A percentile compares a stretch with the other conserved stretches of the same genome.
These are phyloP conservation scores for Neopelma chrysocephalum DNA, from an alignment of 2,797 vertebrate genomes.

Conservation along the genomic window DNA sequence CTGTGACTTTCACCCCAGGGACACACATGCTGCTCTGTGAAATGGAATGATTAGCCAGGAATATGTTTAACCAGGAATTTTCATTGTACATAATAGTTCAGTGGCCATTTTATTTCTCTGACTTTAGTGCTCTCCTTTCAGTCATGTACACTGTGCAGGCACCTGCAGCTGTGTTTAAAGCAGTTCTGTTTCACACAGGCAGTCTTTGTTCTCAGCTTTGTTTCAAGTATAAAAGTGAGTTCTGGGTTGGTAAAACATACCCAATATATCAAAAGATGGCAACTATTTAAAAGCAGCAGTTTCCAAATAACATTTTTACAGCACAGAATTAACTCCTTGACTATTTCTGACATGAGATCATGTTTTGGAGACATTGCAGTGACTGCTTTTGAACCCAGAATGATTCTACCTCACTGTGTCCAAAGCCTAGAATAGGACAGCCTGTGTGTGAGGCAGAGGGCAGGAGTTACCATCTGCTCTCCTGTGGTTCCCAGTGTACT, in stretches of 20 bases:
- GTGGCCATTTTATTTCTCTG: background rate
- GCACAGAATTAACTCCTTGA: background rate
- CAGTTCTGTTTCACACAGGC: background rate
- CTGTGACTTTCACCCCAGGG: background rate
- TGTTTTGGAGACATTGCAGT: background rate
- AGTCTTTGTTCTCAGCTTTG: slow-evolving; percentile 39
- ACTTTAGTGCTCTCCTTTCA: background rate
- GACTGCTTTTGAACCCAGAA: background rate
- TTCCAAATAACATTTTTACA: background rate
- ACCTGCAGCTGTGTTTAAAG: slow-evolving; percentile 39
- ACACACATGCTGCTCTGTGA: background rate
- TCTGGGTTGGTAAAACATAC: background rate
- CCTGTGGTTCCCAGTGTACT: background rate
- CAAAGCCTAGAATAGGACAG: background rate
- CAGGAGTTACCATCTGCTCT: background rate
- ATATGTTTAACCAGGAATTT: background rate
- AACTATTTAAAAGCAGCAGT: slow-evolving; percentile 16
- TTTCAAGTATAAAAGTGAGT: slow-evolving; percentile 16
- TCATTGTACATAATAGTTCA: background rate
- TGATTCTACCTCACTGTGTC: background rate
- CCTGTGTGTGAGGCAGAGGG: background rate
- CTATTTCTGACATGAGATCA: background rate
- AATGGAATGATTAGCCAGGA: background rate
- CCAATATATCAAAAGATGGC: background rate
- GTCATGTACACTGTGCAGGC: background rate